A percentile compares a stretch with the other conserved stretches of the same genome.
Conservation (phyloP, 2,113 vertebrate species). For the Tychaedon coryphoeus region DNA sequence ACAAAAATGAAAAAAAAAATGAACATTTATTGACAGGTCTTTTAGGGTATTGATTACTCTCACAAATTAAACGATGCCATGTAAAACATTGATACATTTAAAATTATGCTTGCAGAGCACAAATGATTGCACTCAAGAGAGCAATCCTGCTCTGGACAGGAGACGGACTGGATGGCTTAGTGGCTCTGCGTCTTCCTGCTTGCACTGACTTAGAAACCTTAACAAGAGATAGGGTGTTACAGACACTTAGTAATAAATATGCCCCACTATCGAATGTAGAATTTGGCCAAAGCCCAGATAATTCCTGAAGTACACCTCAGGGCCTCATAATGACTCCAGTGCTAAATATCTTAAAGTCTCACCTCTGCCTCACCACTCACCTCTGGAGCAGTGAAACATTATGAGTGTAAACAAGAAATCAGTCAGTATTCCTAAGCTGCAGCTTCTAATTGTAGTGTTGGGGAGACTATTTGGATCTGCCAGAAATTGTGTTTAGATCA, state of each 20-base stretch:
- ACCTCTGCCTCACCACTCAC: neutral
- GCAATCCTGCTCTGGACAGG: neutral
- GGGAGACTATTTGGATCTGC: neutral
- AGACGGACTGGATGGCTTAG: neutral
- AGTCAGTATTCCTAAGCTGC: neutral
- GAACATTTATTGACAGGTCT: conserved; percentile 19
- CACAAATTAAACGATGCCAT: neutral
- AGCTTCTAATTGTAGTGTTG: neutral
- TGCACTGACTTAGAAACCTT: neutral
- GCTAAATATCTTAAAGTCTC: neutral
- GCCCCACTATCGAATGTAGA: neutral
- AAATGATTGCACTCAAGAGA: neutral
- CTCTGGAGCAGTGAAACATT: neutral
- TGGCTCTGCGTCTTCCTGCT: neutral
- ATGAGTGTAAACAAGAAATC: neutral
- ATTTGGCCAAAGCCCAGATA: conserved; percentile 33
- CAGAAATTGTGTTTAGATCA: neutral
- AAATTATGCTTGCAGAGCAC: neutral
- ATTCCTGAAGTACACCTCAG: neutral
- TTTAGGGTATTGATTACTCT: neutral
- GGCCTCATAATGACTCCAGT: neutral
- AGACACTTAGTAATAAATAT: neutral
- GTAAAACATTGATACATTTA: neutral
- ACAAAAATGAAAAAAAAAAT: neutral
- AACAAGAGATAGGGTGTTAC: neutral